Evolutionary conservation across 2,888 invertebrate species (phyloP), one percentile per base, ranked within the genome.

Genomic region (Punctoribates punctum): DNA sequence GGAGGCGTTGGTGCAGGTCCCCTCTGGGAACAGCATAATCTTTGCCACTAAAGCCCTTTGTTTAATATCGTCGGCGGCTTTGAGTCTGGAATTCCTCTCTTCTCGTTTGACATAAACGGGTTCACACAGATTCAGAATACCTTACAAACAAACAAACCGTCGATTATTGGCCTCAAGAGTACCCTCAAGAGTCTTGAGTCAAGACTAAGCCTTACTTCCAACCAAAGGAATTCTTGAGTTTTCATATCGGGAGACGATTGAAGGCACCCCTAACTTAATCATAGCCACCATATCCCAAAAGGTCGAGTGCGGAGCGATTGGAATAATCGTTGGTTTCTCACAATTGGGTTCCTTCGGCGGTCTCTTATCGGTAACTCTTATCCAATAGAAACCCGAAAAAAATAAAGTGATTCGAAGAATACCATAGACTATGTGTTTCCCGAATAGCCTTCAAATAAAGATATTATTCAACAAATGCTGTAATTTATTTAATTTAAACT

Each of bases 21-120:
- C 97, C 84, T 97, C 96, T 0, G 96, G 94, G 84, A 96, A 97
- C 82, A 97, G 94, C 78, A 95, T 88, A 74, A 96, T 89, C 13
- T 75, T 23, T 15, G 54, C 89, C 0, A 89, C 88, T 5, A 90
- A 90, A 0, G 93, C 92, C 77, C 96, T 87, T 75, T 89, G 88
- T 57, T 92, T 91, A 79, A 97, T 96, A 83, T 94, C 92, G 83
- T 91, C 90, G 82, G 96, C 92, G 5, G 96, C 93, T 81, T 91
- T 93, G 82, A 92, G 92, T 11, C 96, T 86, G 0, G 96, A 96
- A 84, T 94, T 90, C 0, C 94, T 93, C 86, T 96, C 95, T 82
- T 96, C 95, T 75, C 96, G 86, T 88, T 91, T 91, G 51, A 97
- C 96, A 83, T 94, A 94, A 70, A 97, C 92, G 0, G 96, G 96